Percentiles rank a stretch among this genome's conserved stretches.
Evolutionary conservation across 1,140 invertebrate genomes (phyloP).

Genomic region (Ephestia elutella): DNA sequence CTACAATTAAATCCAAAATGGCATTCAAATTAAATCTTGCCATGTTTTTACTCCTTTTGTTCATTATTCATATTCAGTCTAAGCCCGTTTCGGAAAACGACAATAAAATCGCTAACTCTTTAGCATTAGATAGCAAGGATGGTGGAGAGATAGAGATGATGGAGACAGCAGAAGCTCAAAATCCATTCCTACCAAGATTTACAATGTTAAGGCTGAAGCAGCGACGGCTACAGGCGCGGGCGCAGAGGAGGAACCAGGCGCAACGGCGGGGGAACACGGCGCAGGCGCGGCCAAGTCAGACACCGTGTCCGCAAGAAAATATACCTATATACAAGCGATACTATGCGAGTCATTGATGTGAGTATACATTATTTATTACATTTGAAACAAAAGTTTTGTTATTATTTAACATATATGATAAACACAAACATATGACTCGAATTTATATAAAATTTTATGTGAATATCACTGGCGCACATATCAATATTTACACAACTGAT

Average conservation of each 20-base stretch:
- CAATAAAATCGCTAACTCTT: constrained; percentile 16
- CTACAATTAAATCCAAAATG: constrained; percentile 13
- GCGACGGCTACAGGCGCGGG: constrained; percentile 36
- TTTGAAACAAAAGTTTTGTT: too few species aligned
- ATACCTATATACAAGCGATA: constrained; percentile 9
- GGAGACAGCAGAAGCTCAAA: constrained; percentile 54
- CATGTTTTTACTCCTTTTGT: constrained; percentile 23
- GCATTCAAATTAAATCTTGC: constrained; percentile 20
- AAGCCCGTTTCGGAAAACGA: constrained; percentile 21
- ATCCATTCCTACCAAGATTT: constrained; percentile 58
- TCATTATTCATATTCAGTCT: constrained; percentile 22
- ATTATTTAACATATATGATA: too few species aligned
- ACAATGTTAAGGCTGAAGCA: constrained; percentile 58
- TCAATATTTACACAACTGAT: constrained; percentile 17
- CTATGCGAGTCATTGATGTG: constrained; percentile 32
- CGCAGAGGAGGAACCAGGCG: constrained; percentile 38
- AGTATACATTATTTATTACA: not conserved
- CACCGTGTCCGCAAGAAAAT: constrained; percentile 14
- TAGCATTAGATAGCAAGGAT: not conserved
- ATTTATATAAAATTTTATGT: too few species aligned
- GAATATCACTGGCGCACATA: too few species aligned
- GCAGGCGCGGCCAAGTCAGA: not conserved
- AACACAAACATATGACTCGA: too few species aligned
- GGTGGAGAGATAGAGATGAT: constrained; percentile 42
- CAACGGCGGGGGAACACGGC: constrained; percentile 10